Base-by-base conservation (phyloP, 2,797 vertebrate genomes). In the Sphenodon punctatus region DNA sequence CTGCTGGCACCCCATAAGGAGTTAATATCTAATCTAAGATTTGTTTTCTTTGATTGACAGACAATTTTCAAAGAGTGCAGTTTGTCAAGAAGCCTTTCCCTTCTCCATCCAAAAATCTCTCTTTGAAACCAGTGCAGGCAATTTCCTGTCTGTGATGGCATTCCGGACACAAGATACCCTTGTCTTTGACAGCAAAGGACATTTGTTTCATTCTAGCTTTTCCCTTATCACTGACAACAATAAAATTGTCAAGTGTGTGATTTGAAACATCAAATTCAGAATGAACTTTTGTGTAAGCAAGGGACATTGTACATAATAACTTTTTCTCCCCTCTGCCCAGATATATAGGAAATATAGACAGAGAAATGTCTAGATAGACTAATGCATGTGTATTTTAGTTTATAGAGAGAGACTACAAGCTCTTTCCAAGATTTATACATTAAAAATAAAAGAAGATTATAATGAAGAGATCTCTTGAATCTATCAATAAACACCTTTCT, bases 111-210 rank as follows among this genome's bases (percentile, higher is more conserved):
- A 91, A 83, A 93, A 92, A 93, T 89, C 82, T 88, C 64, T 87
- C 65, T 89, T 88, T 94, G 88, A 93, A 91, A 89, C 78, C 65
- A 91, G 75, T 75, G 76, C 53, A 93, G 89, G 91, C 91, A 95
- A 95, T 95, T 94, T 95, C 92, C 93, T 92, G 90, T 66, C 82
- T 88, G 81, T 80, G 89, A 92, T 90, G 86, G 88, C 86, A 91
- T 92, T 89, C 56, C 41, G 87, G 94, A 96, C 92, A 85, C 3
- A 72, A 95, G 95, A 95, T 95, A 93, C 92, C 96, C 96, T 96
- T 96, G 95, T 88, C 86, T 91, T 89, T 96, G 96, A 95, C 95
- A 96, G 96, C 75, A 93, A 95, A 97, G 96, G 96, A 93, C 92
- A 16, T 45, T 90, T 78, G 89, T 93, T 95, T 95, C 91, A 85